Evolutionary conservation across 2,888 invertebrate genomes (phyloP).

Genomic region (Drosophila quasianomalipes): DNA sequence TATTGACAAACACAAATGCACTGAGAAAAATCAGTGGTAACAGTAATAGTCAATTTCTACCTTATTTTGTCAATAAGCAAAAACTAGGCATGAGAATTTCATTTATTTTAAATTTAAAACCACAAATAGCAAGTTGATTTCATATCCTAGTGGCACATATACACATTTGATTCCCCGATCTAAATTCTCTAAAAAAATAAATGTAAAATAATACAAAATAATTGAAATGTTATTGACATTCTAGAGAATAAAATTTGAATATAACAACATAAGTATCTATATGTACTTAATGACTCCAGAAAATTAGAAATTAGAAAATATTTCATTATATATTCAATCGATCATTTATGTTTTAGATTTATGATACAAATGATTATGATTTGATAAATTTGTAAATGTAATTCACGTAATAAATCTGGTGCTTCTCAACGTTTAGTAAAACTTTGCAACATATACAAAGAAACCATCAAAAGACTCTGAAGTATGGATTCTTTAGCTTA

Average conservation of each 20-base stretch:
- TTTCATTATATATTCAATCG: neutral
- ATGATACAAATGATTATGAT: too few relatives aligned
- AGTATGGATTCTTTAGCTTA: neutral
- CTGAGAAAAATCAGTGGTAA: conserved; percentile 15
- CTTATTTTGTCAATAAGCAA: neutral
- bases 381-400: neutral
- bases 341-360: neutral
- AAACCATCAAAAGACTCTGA: neutral
- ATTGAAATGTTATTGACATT: neutral
- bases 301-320: neutral
- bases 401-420: neutral
- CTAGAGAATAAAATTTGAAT: neutral
- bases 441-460: neutral
- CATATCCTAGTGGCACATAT: neutral
- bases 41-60: neutral
- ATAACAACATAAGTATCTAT: neutral
- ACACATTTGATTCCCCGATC: neutral
- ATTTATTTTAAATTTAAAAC: neutral
- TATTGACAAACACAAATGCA: conserved; percentile 27
- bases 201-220: neutral
- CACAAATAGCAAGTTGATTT: neutral
- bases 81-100: neutral
- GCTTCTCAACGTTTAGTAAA: neutral
- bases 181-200: neutral
- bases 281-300: neutral